Conservation (phyloP, 2,888 invertebrate species). For the Acronicta aceris region DNA sequence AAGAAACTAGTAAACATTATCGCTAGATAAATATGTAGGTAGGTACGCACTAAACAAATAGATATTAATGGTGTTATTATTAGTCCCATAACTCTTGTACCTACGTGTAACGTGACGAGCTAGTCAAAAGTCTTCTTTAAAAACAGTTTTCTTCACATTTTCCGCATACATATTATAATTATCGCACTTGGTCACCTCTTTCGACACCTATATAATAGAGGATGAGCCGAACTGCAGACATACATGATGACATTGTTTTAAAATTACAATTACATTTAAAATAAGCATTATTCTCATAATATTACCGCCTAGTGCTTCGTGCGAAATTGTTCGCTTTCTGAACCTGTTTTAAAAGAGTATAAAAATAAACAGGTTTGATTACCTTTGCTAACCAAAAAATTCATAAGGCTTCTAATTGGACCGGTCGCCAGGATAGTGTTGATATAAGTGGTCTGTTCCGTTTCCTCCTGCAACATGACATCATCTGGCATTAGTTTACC, state of each 20-base stretch:
- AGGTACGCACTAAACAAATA: background rate
- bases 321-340: background rate
- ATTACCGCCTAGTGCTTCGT: too few relatives aligned
- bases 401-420: constrained; percentile 92
- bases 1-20: background rate
- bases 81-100: background rate
- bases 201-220: too few relatives aligned
- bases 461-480: constrained; percentile 89
- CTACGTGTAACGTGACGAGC: too few relatives aligned
- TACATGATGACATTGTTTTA: too few relatives aligned
- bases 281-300: too few relatives aligned
- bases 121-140: too few relatives aligned
- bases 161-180: too few relatives aligned
- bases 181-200: background rate
- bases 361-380: constrained; percentile 46
- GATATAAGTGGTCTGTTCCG: constrained; percentile 92
- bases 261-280: too few relatives aligned
- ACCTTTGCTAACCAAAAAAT: constrained; percentile 91
- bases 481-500: constrained; percentile 67
- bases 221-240: too few relatives aligned
- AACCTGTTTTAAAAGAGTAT: background rate
- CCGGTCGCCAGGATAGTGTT: constrained; percentile 92
- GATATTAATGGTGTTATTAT: background rate
- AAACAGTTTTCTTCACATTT: too few relatives aligned
- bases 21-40: background rate